Conservation (phyloP, 2,888 invertebrate genomes). For the Cantharis flavilabris region DNA sequence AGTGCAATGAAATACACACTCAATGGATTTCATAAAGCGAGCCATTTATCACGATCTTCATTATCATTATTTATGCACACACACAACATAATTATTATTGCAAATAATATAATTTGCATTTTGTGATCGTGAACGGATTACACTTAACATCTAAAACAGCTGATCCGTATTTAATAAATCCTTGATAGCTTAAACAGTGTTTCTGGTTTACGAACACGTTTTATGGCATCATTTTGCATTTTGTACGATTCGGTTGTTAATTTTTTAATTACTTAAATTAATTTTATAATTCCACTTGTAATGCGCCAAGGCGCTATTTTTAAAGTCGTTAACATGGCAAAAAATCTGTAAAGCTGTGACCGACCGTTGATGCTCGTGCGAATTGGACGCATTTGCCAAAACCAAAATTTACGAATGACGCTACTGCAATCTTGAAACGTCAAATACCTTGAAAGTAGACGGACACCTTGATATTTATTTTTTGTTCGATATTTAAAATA, state of each 20-base stretch:
- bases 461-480: conserved; percentile 1
- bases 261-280: conserved; percentile 7
- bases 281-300: neutral
- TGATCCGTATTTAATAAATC: conserved; percentile 41
- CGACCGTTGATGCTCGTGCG: neutral
- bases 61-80: conserved; percentile 15
- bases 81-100: conserved; percentile 5
- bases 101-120: conserved; percentile 17
- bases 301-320: neutral
- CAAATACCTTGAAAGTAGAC: neutral
- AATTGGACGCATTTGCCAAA: neutral
- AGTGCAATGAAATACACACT: neutral
- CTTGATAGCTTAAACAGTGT: conserved; percentile 40
- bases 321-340: neutral
- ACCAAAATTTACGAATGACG: neutral
- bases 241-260: conserved; percentile 17
- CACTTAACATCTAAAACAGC: conserved; percentile 41
- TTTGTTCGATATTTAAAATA: neutral
- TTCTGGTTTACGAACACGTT: conserved; percentile 28
- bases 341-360: neutral
- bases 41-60: conserved; percentile 9
- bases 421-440: neutral
- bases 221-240: conserved; percentile 23
- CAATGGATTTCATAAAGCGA: neutral
- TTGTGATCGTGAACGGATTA: conserved; percentile 42